Evolutionary conservation across 2,113 vertebrate species (phyloP), one percentile per base, ranked within the genome.

Genomic region (Rhagologus leucostigma): DNA sequence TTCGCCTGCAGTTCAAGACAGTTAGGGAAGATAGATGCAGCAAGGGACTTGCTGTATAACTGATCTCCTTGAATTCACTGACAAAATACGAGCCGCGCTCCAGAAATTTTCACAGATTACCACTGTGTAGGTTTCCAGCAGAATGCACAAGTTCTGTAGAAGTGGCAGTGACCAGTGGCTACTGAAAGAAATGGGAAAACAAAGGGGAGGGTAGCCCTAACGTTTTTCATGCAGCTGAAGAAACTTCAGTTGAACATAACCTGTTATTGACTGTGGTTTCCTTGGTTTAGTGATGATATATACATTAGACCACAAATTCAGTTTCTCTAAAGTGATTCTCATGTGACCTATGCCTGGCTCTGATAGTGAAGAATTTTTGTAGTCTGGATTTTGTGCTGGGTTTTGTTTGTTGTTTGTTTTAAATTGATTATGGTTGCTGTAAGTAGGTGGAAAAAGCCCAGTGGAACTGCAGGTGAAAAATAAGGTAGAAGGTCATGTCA

Each of bases 221-320:
- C 0, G 0, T 56, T 89, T 65, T 67, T 74, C 30, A 23, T 63
- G 27, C 18, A 71, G 60, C 33, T 74, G 14, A 90, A 90, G 76
- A 87, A 81, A 33, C 24, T 87, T 67, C 3, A 11, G 44, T n/a
- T 10, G 12, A 70, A 71, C 11, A 10, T 42, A 55, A 75, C 37
- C 26, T 62, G 26, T 37, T 86, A 84, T 84, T 42, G 80, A 93
- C 63, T 59, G 70, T 60, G 83, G 89, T 82, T 95, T 84, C 16
- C 39, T 83, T 80, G 75, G 55, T 37, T 83, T 85, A 62, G 67
- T 19, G 42, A 46, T 56, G 41, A 64, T 83, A 30, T 30, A 39
- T 41, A 82, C 59, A 33, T 79, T 82, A 65, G 57, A 80, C 88
- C 49, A 55, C 62, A 90, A 83, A 69, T 76, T 73, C 42, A 56